These are phyloP conservation scores for Vultur gryphus DNA, from an alignment of 2,797 vertebrate genomes.

Conservation along the genomic window DNA sequence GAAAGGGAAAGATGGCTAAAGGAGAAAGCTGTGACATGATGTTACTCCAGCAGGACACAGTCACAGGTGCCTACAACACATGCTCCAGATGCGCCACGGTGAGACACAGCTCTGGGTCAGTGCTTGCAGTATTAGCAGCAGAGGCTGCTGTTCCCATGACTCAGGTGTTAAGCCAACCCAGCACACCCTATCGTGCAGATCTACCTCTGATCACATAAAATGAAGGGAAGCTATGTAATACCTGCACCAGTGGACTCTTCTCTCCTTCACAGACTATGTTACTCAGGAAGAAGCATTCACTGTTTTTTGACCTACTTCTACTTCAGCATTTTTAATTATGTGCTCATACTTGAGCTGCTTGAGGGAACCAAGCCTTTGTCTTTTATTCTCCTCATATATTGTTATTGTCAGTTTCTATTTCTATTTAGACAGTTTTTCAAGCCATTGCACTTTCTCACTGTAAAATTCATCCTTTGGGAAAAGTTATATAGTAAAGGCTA, in stretches of 20 bases:
- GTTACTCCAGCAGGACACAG: neutral
- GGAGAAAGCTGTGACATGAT: neutral
- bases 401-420: neutral
- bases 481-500: neutral
- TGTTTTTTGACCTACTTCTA: neutral
- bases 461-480: neutral
- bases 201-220: neutral
- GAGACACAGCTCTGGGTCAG: neutral
- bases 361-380: neutral
- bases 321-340: neutral
- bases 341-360: neutral
- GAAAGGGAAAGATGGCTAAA: neutral
- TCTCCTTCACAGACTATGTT: neutral
- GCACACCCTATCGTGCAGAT: neutral
- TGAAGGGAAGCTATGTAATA: neutral
- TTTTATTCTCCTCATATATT: neutral
- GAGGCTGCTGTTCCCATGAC: neutral
- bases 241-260: neutral
- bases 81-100: fast-evolving
- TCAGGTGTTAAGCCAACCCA: neutral
- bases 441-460: neutral
- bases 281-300: neutral
- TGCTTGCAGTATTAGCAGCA: neutral
- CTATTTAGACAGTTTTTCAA: neutral
- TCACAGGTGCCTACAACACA: neutral